These are phyloP conservation scores for Microctenopoma steveboyesi DNA, from an alignment of 2,797 vertebrate species.

Conservation along the genomic window DNA sequence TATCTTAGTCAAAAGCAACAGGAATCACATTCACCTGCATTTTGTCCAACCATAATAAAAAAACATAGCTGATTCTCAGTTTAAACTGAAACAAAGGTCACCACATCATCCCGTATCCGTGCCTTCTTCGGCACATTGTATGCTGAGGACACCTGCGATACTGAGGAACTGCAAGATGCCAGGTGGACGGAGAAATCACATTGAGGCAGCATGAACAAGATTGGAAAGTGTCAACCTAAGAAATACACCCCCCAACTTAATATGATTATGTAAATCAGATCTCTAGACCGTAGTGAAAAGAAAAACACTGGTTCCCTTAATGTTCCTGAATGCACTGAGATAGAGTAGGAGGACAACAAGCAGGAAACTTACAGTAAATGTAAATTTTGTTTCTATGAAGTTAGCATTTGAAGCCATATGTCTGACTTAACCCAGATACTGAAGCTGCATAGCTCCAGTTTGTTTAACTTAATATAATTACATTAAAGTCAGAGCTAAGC, in stretches of 20 bases:
- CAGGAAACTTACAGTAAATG: neutral
- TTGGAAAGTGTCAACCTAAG: neutral
- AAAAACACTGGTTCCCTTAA: neutral
- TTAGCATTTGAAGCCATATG: neutral
- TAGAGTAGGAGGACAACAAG: neutral
- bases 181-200: slow-evolving; percentile 18
- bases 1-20: slow-evolving; percentile 5
- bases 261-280: neutral
- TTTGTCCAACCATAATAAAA: slow-evolving; percentile 17
- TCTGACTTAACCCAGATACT: neutral
- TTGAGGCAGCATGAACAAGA: neutral
- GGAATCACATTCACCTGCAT: slow-evolving; percentile 12
- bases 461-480: neutral
- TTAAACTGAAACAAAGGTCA: neutral
- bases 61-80: slow-evolving; percentile 19
- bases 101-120: neutral
- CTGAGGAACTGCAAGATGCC: neutral
- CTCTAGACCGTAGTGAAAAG: neutral
- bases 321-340: neutral
- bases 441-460: neutral
- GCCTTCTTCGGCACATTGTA: slow-evolving; percentile 34
- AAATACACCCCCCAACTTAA: neutral
- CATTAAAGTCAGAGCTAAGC: neutral
- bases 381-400: neutral
- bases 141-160: slow-evolving; percentile 18